Evolutionary conservation across 1,140 invertebrate species (phyloP), one percentile per base, ranked within the genome.

Genomic region (Drosophila sp.): DNA sequence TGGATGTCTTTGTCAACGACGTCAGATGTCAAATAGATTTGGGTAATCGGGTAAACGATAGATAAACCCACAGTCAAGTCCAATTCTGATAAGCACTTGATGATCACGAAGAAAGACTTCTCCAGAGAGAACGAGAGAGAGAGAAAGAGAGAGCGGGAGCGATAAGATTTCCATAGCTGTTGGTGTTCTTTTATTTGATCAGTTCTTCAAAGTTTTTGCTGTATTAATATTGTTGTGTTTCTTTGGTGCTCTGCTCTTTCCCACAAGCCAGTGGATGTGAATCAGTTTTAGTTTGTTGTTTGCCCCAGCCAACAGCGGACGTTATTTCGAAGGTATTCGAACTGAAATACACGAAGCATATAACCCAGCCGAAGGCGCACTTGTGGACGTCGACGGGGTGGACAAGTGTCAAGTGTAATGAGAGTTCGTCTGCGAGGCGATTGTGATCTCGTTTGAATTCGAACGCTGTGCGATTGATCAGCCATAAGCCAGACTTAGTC

Each of bases 201-300:
- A 61, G 44, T 44, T 68, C 44, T 66, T 40, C 6, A 23, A 47
- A 17, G 70, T 55, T 74, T 66, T 79, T 65, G 71, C 30, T 47
- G 68, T 70, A 65, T 70, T 63, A 50, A 0, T 17, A 17, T 17
- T 17, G 17, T 17, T 17, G 17, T 73, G 61, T 79, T 79, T 50
- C 29, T 71, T 76, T 73, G 67, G 67, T 68, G 56, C 64, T 67
- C 62, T 68, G 75, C 60, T 33, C 54, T 44, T 66, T 67, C 66
- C 79, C 61, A 47, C 65, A 47, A 83, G 68, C 72, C 77, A 72
- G 66, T 68, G 11, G 17, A 38, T 60, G 60, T 54, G 71, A 64
- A 68, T 70, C 73, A 78, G 85, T 89, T 71, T 89, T 78, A 89
- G 84, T 89, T 84, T 72, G 71, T 72, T 76, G 71, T 70, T 75